Evolutionary conservation across 2,113 vertebrate species (phyloP).

Genomic region (Atherinomorus stipes): DNA sequence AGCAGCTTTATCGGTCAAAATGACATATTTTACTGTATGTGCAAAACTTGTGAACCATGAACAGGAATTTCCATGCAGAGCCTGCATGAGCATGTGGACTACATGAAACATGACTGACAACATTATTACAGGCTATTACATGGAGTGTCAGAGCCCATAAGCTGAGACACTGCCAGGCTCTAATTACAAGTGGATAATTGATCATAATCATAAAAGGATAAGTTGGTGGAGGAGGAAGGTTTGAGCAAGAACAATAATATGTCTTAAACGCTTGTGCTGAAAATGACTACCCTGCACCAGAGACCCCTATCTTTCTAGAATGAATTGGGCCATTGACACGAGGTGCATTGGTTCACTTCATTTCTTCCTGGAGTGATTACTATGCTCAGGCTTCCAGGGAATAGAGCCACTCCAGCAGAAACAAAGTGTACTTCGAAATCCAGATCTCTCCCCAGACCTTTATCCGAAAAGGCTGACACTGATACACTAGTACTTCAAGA

Average conservation of each 20-base stretch:
- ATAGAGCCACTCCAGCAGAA: conserved; percentile 8
- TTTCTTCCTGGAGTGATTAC: conserved; percentile 34
- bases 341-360: conserved; percentile 12
- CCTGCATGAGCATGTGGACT: conserved; percentile 41
- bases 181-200: conserved; percentile 79
- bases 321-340: conserved; percentile 60
- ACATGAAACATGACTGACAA: conserved; percentile 71
- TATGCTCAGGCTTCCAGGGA: conserved; percentile 22
- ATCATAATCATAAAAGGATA: conserved; percentile 76
- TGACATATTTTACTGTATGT: conserved; percentile 14
- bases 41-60: not conserved
- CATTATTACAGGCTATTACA: conserved; percentile 76
- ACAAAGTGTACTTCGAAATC: conserved; percentile 24
- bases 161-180: conserved; percentile 71
- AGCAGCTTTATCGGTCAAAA: conserved; percentile 22
- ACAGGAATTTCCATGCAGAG: conserved; percentile 7
- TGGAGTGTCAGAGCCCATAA: conserved; percentile 65
- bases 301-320: conserved; percentile 55
- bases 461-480: not conserved
- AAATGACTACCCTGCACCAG: conserved; percentile 63
- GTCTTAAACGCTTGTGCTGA: conserved; percentile 57
- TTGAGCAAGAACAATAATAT: conserved; percentile 70
- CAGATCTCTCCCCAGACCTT: conserved; percentile 1
- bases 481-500: no score
- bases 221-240: conserved; percentile 63